Evolutionary conservation across 2,888 invertebrate species (phyloP).

Genomic region (Mellilla xanthometata): DNA sequence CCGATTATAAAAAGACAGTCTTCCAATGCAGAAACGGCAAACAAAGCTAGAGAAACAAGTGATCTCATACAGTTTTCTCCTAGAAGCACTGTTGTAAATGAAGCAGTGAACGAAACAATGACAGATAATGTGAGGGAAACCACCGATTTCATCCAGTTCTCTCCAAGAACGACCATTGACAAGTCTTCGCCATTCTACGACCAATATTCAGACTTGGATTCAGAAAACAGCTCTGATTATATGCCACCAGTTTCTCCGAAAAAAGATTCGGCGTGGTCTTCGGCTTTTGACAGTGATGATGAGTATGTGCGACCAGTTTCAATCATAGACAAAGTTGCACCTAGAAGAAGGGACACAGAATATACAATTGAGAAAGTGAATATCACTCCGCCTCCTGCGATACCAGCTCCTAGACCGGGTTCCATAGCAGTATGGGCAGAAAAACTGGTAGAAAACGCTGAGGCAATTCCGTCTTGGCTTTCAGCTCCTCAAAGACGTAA

Average conservation of each 20-base stretch:
- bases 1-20: constrained; percentile 47
- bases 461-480: constrained; percentile 76
- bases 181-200: constrained; percentile 48
- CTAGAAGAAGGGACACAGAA: constrained; percentile 49
- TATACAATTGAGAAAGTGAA: constrained; percentile 68
- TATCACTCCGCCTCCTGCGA: constrained; percentile 74
- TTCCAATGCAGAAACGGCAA: constrained; percentile 34
- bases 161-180: constrained; percentile 48
- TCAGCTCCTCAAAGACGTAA: constrained; percentile 73
- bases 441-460: constrained; percentile 80
- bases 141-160: constrained; percentile 67
- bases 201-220: constrained; percentile 44
- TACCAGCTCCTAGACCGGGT: constrained; percentile 64
- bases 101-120: constrained; percentile 28
- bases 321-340: constrained; percentile 68
- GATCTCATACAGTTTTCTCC: constrained; percentile 70
- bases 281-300: constrained; percentile 57
- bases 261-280: constrained; percentile 31
- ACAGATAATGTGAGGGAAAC: constrained; percentile 35
- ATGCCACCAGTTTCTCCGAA: constrained; percentile 43
- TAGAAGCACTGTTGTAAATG: constrained; percentile 34
- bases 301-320: constrained; percentile 64
- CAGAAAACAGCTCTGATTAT: constrained; percentile 62
- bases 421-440: constrained; percentile 73
- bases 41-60: constrained; percentile 44